Conservation (phyloP, 1,140 invertebrate species). For the Pogonomyrmex barbatus region DNA sequence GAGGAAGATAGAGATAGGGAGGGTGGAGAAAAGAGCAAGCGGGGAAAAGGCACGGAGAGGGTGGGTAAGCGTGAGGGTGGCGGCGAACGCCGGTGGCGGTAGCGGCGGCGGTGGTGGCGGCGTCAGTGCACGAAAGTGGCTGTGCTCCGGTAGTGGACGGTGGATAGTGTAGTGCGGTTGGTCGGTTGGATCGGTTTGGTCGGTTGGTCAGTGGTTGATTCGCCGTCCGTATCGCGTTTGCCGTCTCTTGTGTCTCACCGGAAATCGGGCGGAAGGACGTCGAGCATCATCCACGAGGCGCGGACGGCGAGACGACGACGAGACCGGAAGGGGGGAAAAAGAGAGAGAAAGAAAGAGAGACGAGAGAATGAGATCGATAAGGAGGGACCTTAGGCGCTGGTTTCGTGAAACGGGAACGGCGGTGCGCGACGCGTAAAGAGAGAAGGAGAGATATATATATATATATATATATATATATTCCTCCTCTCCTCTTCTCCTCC, state of each 20-base stretch:
- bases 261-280: neutral
- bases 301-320: constrained; percentile 6
- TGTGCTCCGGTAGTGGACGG: constrained; percentile 71
- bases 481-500: neutral
- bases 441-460: constrained; percentile 34
- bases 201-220: constrained; percentile 59
- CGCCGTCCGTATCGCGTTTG: constrained; percentile 41
- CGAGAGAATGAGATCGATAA: constrained; percentile 55
- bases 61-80: constrained; percentile 66
- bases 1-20: constrained; percentile 2
- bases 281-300: neutral
- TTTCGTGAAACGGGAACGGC: constrained; percentile 43
- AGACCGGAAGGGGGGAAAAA: constrained; percentile 1
- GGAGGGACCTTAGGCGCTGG: constrained; percentile 56
- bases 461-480: constrained; percentile 4
- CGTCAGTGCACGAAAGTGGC: constrained; percentile 67
- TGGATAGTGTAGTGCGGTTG: constrained; percentile 71
- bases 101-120: constrained; percentile 45
- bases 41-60: constrained; percentile 42
- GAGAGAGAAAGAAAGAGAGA: constrained; percentile 49
- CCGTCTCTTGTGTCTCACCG: constrained; percentile 35
- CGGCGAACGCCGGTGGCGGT: constrained; percentile 54
- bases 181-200: constrained; percentile 65
- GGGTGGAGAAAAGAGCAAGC: constrained; percentile 23
- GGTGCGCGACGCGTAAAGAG: constrained; percentile 9